Percentiles rank a stretch among this genome's conserved stretches.
Conservation (phyloP, 2,113 vertebrate genomes). For the Notothenia coriiceps region DNA sequence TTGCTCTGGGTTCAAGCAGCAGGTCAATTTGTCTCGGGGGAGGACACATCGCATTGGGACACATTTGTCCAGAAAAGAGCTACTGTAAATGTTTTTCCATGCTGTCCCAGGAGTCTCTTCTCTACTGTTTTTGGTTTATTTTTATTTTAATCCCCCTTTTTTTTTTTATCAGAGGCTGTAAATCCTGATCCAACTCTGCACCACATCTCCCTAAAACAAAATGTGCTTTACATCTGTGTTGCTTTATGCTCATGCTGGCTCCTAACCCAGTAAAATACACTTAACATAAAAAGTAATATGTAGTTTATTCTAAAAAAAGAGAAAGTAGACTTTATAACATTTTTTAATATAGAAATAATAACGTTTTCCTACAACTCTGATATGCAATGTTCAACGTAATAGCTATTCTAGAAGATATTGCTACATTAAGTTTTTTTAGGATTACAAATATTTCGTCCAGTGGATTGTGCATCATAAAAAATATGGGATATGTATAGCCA, state of each 20-base stretch:
- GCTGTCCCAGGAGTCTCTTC: constrained; percentile 40
- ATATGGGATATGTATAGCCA: neutral
- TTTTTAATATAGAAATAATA: neutral
- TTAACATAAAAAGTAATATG: neutral
- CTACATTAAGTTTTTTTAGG: neutral
- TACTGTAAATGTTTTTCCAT: constrained; percentile 60
- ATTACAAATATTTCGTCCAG: neutral
- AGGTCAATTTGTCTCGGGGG: constrained; percentile 26
- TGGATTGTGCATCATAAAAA: neutral
- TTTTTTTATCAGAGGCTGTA: constrained; percentile 7
- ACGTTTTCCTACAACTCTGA: neutral
- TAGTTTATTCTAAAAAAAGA: neutral
- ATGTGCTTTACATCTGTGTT: neutral
- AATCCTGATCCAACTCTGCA: neutral
- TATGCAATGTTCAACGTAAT: neutral
- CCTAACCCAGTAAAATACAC: neutral
- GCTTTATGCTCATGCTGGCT: too few relatives aligned
- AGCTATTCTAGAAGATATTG: neutral
- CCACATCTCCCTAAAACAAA: neutral
- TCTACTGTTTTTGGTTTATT: neutral
- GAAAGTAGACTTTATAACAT: neutral
- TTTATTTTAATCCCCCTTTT: neutral
- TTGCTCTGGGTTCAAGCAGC: neutral
- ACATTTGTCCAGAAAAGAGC: constrained; percentile 40
- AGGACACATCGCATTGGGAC: constrained; percentile 25